These are phyloP conservation scores for Nemapogon koenigi DNA, from an alignment of 2,888 invertebrate species.

Conservation along the genomic window DNA sequence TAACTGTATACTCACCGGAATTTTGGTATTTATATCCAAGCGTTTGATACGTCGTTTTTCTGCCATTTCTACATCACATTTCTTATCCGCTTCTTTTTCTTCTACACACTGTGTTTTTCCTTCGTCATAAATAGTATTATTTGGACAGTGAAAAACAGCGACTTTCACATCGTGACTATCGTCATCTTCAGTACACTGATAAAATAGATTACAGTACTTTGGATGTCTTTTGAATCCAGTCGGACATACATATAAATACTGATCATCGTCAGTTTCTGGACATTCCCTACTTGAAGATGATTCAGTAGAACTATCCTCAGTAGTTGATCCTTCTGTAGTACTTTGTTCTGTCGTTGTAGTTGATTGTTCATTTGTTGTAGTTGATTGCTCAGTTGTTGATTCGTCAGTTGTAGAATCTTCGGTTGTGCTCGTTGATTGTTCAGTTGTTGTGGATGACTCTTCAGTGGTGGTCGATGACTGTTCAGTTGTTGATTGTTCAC, in stretches of 20 bases:
- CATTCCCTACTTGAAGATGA: conserved; percentile 39
- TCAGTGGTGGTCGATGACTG: conserved; percentile 20
- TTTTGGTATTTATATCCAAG: conserved; percentile 49
- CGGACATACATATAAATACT: conserved; percentile 77
- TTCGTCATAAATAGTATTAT: conserved; percentile 78
- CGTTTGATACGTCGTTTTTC: conserved; percentile 61
- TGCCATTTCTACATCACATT: conserved; percentile 65
- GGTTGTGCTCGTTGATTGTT: conserved; percentile 18
- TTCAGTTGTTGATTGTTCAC: conserved; percentile 15
- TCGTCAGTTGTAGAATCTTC: conserved; percentile 20
- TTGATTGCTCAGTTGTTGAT: conserved; percentile 16
- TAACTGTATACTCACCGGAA: conserved; percentile 73
- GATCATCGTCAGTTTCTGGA: conserved; percentile 70
- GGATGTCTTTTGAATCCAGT: conserved; percentile 85
- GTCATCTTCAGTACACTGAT: conserved; percentile 76
- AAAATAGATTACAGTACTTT: conserved; percentile 82
- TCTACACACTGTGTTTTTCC: conserved; percentile 74
- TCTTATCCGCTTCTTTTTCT: conserved; percentile 61
- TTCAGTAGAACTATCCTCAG: conserved; percentile 19
- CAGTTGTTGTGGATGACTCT: conserved; percentile 9
- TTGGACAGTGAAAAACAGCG: conserved; percentile 77
- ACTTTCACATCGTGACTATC: conserved; percentile 75
- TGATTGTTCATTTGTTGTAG: conserved; percentile 20
- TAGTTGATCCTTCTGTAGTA: conserved; percentile 20
- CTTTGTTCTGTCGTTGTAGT: conserved; percentile 20